phyloP scores from a whole-genome alignment of 2,113 vertebrate genomes.

The Gallinago paraguaiae region DNA sequence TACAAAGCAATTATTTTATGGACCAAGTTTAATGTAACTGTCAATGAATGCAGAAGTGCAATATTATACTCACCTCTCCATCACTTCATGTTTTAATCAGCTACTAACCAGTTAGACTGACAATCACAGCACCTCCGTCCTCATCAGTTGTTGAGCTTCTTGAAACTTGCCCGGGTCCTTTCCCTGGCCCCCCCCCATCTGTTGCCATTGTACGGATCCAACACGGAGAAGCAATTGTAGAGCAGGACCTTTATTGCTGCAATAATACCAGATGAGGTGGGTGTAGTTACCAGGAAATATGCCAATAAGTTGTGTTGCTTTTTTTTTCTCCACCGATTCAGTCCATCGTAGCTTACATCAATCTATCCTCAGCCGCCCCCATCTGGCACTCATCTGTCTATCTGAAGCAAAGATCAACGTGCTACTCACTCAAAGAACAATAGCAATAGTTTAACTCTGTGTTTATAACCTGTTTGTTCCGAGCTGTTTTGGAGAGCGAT shows the following conservation, averaged over 20 bases:
- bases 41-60: constrained; percentile 79
- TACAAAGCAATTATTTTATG: constrained; percentile 80
- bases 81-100: constrained; percentile 43
- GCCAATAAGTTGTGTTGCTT: not conserved
- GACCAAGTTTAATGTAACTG: constrained; percentile 82
- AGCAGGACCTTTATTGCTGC: constrained; percentile 57
- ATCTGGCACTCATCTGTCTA: constrained; percentile 49
- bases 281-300: constrained; percentile 16
- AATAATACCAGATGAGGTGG: constrained; percentile 61
- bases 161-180: not conserved
- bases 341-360: not conserved
- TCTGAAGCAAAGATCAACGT: constrained; percentile 20
- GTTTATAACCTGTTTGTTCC: constrained; percentile 46
- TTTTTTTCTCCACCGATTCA: not conserved
- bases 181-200: not conserved
- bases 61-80: constrained; percentile 73
- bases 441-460: constrained; percentile 78
- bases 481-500: constrained; percentile 30
- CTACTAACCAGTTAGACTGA: constrained; percentile 68
- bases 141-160: constrained; percentile 22
- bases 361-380: constrained; percentile 2
- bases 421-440: constrained; percentile 67
- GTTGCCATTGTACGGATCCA: not conserved
- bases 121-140: constrained; percentile 69
- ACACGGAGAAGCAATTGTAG: constrained; percentile 19